phyloP scores from a whole-genome alignment of 2,888 invertebrate genomes.

The Gerris lacustris region DNA sequence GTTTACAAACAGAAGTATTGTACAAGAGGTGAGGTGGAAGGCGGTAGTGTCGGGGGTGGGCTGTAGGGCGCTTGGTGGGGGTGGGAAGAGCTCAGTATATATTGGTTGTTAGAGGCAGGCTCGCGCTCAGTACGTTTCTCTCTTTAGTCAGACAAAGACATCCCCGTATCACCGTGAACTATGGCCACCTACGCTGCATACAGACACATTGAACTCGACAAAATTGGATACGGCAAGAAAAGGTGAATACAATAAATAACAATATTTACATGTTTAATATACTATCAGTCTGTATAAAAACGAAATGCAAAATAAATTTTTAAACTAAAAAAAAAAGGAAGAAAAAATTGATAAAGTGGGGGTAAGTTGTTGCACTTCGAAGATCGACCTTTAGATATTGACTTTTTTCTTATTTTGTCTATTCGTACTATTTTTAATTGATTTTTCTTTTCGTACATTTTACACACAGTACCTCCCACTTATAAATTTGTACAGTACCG shows the following conservation, averaged over 20 bases:
- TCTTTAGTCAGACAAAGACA: constrained; percentile 5
- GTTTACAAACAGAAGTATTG: not conserved
- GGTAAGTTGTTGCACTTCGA: too few species aligned
- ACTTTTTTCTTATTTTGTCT: too few species aligned
- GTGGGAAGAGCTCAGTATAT: constrained; percentile 7
- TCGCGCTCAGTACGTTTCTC: constrained; percentile 5
- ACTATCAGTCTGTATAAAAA: too few species aligned
- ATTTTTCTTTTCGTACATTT: too few species aligned
- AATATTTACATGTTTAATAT: too few species aligned
- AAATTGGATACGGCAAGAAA: constrained; percentile 85
- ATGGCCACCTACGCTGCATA: constrained; percentile 89
- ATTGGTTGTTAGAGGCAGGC: constrained; percentile 12
- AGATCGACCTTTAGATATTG: too few species aligned
- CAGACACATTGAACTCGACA: constrained; percentile 87
- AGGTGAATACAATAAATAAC: constrained; percentile 51
- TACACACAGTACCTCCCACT: too few species aligned
- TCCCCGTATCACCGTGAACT: constrained; percentile 17
- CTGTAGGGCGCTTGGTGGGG: constrained; percentile 4
- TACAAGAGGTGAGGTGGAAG: constrained; percentile 12
- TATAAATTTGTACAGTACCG: too few species aligned
- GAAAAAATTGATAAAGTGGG: too few species aligned
- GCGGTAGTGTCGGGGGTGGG: constrained; percentile 12
- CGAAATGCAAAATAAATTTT: too few species aligned
- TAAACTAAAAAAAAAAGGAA: too few species aligned
- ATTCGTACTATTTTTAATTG: too few species aligned